A percentile compares a stretch with the other conserved stretches of the same genome.
Conservation (phyloP, 2,888 invertebrate species). For the Laothoe populi region DNA sequence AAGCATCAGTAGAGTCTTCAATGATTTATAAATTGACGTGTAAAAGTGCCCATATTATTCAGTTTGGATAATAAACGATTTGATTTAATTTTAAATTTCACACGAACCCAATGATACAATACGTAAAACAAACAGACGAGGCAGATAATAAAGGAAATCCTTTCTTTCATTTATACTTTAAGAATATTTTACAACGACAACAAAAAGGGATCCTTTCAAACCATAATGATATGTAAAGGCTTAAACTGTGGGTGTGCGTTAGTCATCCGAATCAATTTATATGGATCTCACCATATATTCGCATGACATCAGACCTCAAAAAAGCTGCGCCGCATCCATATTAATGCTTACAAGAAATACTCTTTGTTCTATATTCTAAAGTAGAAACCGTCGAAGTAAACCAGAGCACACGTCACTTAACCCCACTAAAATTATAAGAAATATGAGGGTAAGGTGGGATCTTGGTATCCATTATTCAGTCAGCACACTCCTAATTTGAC, state of each 20-base stretch:
- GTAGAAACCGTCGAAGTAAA: slow-evolving; percentile 14
- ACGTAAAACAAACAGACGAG: neutral
- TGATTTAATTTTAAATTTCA: no score
- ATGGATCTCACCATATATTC: slow-evolving; percentile 8
- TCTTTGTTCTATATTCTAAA: slow-evolving; percentile 19
- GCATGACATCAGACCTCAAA: slow-evolving; percentile 19
- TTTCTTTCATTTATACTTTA: no score
- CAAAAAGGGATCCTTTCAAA: neutral
- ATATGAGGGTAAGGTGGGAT: neutral
- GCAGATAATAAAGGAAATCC: neutral
- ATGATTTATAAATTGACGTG: no score
- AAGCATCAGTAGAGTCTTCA: no score
- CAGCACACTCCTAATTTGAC: neutral
- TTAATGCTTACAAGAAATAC: slow-evolving; percentile 2
- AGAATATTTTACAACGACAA: neutral
- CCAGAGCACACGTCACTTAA: slow-evolving; percentile 26
- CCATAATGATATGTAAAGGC: slow-evolving; percentile 16
- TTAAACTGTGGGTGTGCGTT: slow-evolving; percentile 1
- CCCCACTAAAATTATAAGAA: slow-evolving; percentile 20
- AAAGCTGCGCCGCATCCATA: slow-evolving; percentile 3
- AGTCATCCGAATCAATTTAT: slow-evolving; percentile 16
- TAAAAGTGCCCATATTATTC: no score
- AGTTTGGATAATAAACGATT: no score
- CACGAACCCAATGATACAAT: neutral
- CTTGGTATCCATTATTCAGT: neutral